Conservation (phyloP, 2,888 invertebrate species). For the Amphipyra tragopoginis region DNA sequence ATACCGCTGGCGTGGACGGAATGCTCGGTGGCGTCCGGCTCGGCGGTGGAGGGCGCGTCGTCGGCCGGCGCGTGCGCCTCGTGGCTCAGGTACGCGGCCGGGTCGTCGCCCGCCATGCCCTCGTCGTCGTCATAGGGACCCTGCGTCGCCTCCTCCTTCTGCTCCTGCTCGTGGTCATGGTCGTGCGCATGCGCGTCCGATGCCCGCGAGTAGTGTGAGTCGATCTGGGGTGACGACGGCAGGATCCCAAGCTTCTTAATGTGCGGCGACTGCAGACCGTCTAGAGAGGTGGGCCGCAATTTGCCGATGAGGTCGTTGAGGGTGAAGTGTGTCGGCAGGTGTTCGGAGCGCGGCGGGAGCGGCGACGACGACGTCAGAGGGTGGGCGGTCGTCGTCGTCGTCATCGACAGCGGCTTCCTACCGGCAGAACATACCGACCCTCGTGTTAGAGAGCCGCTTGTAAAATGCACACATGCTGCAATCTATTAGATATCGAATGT, state of each 20-base stretch:
- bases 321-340: constrained; percentile 88
- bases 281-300: constrained; percentile 86
- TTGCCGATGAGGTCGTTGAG: constrained; percentile 90
- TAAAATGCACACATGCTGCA: constrained; percentile 42
- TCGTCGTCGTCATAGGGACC: constrained; percentile 91
- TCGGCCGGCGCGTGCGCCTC: constrained; percentile 83
- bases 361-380: constrained; percentile 89
- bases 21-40: constrained; percentile 90
- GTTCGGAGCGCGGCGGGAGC: constrained; percentile 88
- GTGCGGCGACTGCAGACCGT: constrained; percentile 86
- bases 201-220: constrained; percentile 90
- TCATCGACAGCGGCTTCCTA: constrained; percentile 90
- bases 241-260: constrained; percentile 84
- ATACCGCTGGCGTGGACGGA: constrained; percentile 89
- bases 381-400: constrained; percentile 90
- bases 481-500: constrained; percentile 4
- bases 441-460: constrained; percentile 78
- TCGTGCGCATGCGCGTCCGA: constrained; percentile 84
- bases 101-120: constrained; percentile 90
- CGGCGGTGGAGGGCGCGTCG: constrained; percentile 89
- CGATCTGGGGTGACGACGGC: constrained; percentile 90
- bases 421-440: constrained; percentile 75
- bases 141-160: constrained; percentile 88
- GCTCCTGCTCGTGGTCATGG: constrained; percentile 81
- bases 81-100: constrained; percentile 84